Percentiles rank a stretch among this genome's conserved stretches.
These are phyloP conservation scores for Momotus momota DNA, from an alignment of 2,797 vertebrate species.

Conservation along the genomic window DNA sequence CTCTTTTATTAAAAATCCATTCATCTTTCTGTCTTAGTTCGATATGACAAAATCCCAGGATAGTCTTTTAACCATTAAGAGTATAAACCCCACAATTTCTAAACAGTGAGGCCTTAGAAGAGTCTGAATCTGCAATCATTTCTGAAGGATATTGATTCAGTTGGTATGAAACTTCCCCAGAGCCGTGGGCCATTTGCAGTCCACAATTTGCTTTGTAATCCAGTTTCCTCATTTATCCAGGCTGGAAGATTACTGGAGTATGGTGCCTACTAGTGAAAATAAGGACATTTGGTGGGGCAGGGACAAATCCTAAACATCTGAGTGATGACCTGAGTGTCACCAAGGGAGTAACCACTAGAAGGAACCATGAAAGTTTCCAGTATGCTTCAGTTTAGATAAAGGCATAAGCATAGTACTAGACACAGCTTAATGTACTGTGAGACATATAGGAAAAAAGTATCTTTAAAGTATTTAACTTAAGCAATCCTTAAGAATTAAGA, in stretches of 20 bases:
- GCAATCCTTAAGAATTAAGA: background rate
- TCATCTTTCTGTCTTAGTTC: background rate
- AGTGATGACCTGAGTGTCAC: background rate
- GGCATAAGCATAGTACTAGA: rapidly evolving
- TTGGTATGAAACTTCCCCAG: background rate
- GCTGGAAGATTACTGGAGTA: background rate
- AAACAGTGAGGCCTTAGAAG: background rate
- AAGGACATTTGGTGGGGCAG: background rate
- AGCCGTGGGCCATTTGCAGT: background rate
- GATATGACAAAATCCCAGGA: background rate
- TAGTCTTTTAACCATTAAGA: background rate
- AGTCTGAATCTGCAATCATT: background rate
- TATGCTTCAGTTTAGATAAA: background rate
- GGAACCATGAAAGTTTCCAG: background rate
- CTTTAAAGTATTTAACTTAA: background rate
- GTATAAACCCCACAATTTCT: background rate
- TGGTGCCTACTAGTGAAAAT: background rate
- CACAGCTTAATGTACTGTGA: background rate
- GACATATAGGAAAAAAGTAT: background rate
- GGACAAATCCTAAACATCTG: background rate
- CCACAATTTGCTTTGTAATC: background rate
- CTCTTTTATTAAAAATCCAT: background rate
- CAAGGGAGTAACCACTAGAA: background rate
- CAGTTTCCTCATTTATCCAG: background rate
- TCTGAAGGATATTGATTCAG: background rate